phyloP scores from a whole-genome alignment of 2,113 vertebrate genomes.

The Anguilla japonica region DNA sequence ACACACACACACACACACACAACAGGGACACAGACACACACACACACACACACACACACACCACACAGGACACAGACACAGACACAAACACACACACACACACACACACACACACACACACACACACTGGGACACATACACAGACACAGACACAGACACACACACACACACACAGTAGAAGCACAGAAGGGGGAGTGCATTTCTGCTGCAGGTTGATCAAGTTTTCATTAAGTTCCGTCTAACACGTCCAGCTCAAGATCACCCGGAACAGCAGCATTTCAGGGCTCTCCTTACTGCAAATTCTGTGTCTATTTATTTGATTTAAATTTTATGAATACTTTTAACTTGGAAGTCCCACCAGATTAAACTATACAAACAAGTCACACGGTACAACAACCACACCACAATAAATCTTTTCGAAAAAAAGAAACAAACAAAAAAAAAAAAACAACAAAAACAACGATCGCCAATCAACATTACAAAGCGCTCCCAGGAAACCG shows the following conservation, averaged over 20 bases:
- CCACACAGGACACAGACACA: neutral
- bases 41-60: neutral
- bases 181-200: too few species aligned
- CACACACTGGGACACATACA: constrained; percentile 20
- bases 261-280: neutral
- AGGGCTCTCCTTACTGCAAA: neutral
- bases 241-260: neutral
- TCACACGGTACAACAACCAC: neutral
- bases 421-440: too few species aligned
- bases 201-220: neutral
- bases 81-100: constrained; percentile 22
- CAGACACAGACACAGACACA: too few species aligned
- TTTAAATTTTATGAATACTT: neutral
- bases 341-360: neutral
- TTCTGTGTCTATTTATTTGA: neutral
- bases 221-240: neutral
- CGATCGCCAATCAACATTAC: neutral
- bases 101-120: constrained; percentile 24
- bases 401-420: neutral
- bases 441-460: neutral
- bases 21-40: too few species aligned
- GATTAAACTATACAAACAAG: neutral
- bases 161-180: neutral
- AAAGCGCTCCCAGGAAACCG: neutral
- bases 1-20: neutral